A percentile compares a stretch with the other conserved stretches of the same genome.
These are phyloP conservation scores for Octopus bimaculoides DNA, from an alignment of 1,140 invertebrate genomes.

Conservation along the genomic window DNA sequence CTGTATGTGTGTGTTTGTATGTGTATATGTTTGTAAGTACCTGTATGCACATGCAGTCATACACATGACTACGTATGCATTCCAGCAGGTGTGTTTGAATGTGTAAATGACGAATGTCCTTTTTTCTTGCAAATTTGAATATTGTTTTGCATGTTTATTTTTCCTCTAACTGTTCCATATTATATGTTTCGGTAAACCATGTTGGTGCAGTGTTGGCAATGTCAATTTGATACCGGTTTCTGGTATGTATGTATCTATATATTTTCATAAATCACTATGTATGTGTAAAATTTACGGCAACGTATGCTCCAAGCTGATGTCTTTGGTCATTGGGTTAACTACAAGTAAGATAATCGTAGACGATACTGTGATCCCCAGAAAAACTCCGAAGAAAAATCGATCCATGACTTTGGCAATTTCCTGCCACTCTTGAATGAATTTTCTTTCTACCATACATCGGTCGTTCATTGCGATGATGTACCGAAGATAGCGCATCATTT, in stretches of 20 bases:
- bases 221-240: not conserved
- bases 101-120: not conserved
- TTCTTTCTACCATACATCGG: conserved; percentile 28
- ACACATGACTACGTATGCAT: not conserved
- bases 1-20: not conserved
- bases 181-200: not conserved
- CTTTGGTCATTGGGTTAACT: conserved; percentile 45
- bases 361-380: conserved; percentile 33
- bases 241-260: not conserved
- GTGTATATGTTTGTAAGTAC: not conserved
- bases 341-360: conserved; percentile 40
- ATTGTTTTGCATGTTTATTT: not conserved
- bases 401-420: conserved; percentile 46
- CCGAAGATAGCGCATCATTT: conserved; percentile 41
- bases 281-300: not conserved
- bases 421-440: conserved; percentile 42
- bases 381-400: conserved; percentile 41
- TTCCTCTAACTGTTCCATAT: not conserved
- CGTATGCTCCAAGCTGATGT: conserved; percentile 10
- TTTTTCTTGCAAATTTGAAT: not conserved
- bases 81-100: not conserved
- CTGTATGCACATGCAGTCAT: not conserved
- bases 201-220: not conserved
- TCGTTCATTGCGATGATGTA: conserved; percentile 39
- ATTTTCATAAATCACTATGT: not conserved